A percentile compares a stretch with the other conserved stretches of the same genome.
Evolutionary conservation across 35 echinoderm and acorn worm genomes (phyloP).

Genomic region (Lytechinus variegatus): DNA sequence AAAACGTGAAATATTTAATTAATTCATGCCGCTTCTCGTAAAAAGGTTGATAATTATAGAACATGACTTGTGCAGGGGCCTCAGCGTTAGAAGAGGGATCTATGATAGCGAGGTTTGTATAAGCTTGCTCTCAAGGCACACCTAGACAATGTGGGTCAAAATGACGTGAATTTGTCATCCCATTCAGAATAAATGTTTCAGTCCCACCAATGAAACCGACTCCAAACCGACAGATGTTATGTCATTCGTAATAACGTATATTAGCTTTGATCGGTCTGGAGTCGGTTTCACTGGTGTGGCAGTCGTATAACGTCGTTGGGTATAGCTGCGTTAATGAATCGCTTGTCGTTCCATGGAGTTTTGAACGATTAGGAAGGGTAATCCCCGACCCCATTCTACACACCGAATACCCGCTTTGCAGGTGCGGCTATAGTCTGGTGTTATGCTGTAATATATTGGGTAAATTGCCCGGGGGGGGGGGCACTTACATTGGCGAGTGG

Average conservation of each 20-base stretch:
- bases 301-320: too few species aligned
- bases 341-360: neutral
- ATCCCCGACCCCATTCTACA: neutral
- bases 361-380: neutral
- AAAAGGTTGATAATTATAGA: neutral
- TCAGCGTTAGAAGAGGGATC: neutral
- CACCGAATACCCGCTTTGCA: neutral
- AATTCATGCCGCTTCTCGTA: neutral
- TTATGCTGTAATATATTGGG: neutral
- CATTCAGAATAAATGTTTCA: neutral
- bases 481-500: too few species aligned
- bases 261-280: too few species aligned
- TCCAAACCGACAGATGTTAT: too few species aligned
- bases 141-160: neutral
- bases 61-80: neutral
- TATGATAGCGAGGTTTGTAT: neutral
- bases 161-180: slow-evolving; percentile 17
- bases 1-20: neutral
- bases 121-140: neutral
- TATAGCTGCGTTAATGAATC: neutral
- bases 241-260: too few species aligned
- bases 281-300: too few species aligned
- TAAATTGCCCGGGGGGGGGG: too few species aligned
- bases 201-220: too few species aligned
- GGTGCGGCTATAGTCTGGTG: neutral